Conservation (phyloP, 2,888 invertebrate species). For the Metacarcinus magister region DNA sequence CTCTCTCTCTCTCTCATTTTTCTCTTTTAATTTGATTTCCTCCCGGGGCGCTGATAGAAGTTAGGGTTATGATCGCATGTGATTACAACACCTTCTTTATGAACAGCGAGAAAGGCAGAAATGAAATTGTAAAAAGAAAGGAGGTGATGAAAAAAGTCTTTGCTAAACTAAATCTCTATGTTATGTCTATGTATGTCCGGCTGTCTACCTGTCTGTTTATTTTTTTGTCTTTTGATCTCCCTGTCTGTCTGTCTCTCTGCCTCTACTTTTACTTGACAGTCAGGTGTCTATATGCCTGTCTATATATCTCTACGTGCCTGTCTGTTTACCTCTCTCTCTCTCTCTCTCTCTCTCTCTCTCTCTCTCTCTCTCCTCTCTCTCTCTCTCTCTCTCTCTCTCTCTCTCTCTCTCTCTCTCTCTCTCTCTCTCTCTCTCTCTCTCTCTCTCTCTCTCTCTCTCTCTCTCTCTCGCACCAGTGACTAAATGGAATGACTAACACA, state of each 20-base stretch:
- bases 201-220: too few species aligned
- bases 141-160: not conserved
- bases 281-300: too few species aligned
- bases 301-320: not conserved
- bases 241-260: not conserved
- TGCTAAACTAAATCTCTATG: too few species aligned
- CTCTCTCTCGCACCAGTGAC: not conserved
- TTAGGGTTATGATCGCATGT: not conserved
- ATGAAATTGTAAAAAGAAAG: not conserved
- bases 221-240: too few species aligned
- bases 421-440: slow-evolving; percentile 38
- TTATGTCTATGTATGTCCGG: too few species aligned
- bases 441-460: slow-evolving; percentile 5
- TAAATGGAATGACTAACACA: too few species aligned
- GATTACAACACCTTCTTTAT: not conserved
- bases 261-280: too few species aligned
- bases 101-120: not conserved
- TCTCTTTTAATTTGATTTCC: not conserved
- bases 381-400: not conserved
- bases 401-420: slow-evolving; percentile 21
- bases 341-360: not conserved
- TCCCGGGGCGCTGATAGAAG: not conserved
- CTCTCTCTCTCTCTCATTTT: too few species aligned
- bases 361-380: not conserved
- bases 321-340: not conserved